Evolutionary conservation across 2,888 invertebrate species (phyloP).

Genomic region (Leptopilina drosophilae): DNA sequence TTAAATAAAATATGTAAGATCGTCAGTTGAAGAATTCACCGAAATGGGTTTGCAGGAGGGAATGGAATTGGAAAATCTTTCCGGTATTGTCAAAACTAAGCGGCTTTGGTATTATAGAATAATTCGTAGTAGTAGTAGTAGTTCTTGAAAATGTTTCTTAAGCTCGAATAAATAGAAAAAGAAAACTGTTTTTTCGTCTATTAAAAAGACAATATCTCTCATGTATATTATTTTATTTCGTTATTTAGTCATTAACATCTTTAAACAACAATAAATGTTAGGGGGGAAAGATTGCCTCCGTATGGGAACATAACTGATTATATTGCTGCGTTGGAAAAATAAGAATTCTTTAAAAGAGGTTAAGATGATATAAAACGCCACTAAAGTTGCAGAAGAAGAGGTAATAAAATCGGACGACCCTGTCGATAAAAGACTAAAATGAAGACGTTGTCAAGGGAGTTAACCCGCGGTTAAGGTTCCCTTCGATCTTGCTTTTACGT

Average conservation of each 20-base stretch:
- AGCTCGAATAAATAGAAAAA: not conserved
- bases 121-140: not conserved
- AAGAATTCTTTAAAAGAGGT: conserved; percentile 2
- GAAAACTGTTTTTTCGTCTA: not conserved
- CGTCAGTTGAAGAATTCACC: not conserved
- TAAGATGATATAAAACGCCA: conserved; percentile 1
- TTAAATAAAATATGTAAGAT: conserved; percentile 13
- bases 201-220: not conserved
- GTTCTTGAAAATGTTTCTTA: conserved; percentile 1
- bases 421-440: conserved; percentile 35
- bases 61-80: conserved; percentile 2
- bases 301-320: not conserved
- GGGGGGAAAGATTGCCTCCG: not conserved
- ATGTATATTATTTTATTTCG: no score
- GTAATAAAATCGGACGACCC: conserved; percentile 21
- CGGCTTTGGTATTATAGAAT: not conserved
- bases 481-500: conserved; percentile 43
- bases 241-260: not conserved
- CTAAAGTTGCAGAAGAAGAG: conserved; percentile 9
- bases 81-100: conserved; percentile 3
- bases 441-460: conserved; percentile 37
- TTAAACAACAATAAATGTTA: not conserved
- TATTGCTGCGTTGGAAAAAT: conserved; percentile 11
- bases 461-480: conserved; percentile 16
- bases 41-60: not conserved